phyloP scores from a whole-genome alignment of 2,888 invertebrate species.

The Lysandra coridon region DNA sequence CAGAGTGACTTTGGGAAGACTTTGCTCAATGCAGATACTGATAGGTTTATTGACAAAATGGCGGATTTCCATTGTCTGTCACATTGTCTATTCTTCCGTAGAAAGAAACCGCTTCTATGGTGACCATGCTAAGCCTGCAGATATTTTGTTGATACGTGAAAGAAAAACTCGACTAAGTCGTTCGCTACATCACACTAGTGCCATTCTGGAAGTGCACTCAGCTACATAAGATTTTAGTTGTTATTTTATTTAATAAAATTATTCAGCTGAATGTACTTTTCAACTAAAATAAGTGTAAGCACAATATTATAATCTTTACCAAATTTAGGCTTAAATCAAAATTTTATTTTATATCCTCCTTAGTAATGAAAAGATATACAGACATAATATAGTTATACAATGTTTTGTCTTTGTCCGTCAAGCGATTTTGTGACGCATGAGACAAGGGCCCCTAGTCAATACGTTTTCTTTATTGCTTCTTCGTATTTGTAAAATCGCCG shows the following conservation, averaged over 20 bases:
- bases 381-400: not conserved
- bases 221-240: not conserved
- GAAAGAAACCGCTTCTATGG: too few species aligned
- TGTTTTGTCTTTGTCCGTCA: not conserved
- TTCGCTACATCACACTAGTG: slow-evolving; percentile 17
- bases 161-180: not conserved
- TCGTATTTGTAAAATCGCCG: too few species aligned
- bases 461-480: too few species aligned
- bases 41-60: too few species aligned
- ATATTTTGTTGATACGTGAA: not conserved
- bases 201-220: not conserved
- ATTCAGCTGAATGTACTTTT: not conserved
- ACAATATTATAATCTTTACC: slow-evolving; percentile 8
- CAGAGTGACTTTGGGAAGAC: too few species aligned
- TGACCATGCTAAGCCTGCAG: too few species aligned
- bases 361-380: not conserved
- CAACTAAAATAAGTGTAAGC: not conserved
- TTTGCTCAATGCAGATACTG: too few species aligned
- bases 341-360: not conserved
- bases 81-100: too few species aligned
- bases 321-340: not conserved
- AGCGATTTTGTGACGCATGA: not conserved
- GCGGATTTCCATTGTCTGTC: too few species aligned
- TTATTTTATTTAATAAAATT: not conserved
- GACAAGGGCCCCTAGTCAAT: too few species aligned